Percentiles rank a stretch among this genome's conserved stretches.
phyloP scores from a whole-genome alignment of 2,888 invertebrate species.

The Dromius quadrimaculatus region DNA sequence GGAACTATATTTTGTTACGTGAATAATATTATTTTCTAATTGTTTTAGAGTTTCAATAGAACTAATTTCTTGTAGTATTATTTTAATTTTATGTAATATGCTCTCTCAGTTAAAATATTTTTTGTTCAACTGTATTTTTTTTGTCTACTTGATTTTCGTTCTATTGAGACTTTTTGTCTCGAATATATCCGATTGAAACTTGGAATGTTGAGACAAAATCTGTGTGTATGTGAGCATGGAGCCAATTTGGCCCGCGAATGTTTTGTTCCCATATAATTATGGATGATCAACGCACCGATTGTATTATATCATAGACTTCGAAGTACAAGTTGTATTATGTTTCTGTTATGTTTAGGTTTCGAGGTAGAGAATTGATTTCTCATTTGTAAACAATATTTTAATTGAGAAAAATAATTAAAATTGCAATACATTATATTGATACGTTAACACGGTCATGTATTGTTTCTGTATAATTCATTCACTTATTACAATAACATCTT shows the following conservation, averaged over 20 bases:
- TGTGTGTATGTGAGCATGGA: conserved; percentile 11
- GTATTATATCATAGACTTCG: conserved; percentile 51
- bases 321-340: conserved; percentile 52
- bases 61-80: conserved; percentile 25
- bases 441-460: conserved; percentile 50
- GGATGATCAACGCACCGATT: conserved; percentile 46
- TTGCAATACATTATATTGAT: conserved; percentile 52
- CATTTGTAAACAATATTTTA: conserved; percentile 53
- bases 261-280: conserved; percentile 47
- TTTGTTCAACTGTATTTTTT: conserved; percentile 24
- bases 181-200: conserved; percentile 21
- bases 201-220: conserved; percentile 19
- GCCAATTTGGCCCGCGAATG: conserved; percentile 29
- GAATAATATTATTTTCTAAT: conserved; percentile 29
- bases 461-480: conserved; percentile 41
- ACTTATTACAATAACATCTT: conserved; percentile 5
- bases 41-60: conserved; percentile 25
- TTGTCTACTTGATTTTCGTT: conserved; percentile 27
- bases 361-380: conserved; percentile 52
- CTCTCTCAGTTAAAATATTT: conserved; percentile 34
- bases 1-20: conserved; percentile 31
- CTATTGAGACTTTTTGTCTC: conserved; percentile 22
- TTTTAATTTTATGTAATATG: conserved; percentile 20
- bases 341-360: conserved; percentile 51
- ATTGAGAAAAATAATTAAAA: conserved; percentile 50